Conservation (phyloP, 2,888 invertebrate species). For the Orthosia gothica region DNA sequence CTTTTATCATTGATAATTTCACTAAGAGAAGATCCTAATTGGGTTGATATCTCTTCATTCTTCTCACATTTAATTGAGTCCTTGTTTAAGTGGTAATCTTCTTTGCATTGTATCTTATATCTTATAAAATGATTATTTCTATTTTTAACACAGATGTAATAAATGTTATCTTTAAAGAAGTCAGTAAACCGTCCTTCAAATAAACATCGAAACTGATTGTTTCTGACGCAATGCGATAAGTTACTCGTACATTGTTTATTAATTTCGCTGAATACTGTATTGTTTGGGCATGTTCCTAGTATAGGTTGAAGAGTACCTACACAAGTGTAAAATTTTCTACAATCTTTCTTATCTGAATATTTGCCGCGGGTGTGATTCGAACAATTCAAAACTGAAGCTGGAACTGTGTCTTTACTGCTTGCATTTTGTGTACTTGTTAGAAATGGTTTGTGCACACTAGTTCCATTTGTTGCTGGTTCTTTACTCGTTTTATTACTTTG, state of each 20-base stretch:
- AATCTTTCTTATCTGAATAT: conserved; percentile 87
- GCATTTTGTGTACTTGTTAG: conserved; percentile 16
- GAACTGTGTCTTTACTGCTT: conserved; percentile 11
- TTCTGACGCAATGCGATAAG: conserved; percentile 86
- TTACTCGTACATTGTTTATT: conserved; percentile 88
- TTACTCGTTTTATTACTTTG: conserved; percentile 37
- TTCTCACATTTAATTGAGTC: conserved; percentile 76
- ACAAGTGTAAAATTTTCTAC: conserved; percentile 90
- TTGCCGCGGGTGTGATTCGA: conserved; percentile 80
- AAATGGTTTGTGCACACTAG: conserved; percentile 11
- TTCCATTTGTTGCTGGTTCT: conserved; percentile 14
- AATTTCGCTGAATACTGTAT: conserved; percentile 86
- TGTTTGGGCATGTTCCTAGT: conserved; percentile 80
- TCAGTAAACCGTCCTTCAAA: conserved; percentile 84
- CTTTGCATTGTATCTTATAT: conserved; percentile 84
- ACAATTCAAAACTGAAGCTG: conserved; percentile 70
- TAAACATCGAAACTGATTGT: conserved; percentile 88
- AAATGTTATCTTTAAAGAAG: conserved; percentile 81
- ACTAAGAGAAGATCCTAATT: conserved; percentile 51
- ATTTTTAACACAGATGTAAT: conserved; percentile 85
- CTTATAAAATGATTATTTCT: conserved; percentile 73
- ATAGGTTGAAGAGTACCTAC: conserved; percentile 78
- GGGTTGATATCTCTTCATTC: conserved; percentile 57
- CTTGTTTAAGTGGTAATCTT: conserved; percentile 81
- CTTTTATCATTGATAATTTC: conserved; percentile 69